Base-by-base conservation (phyloP, 2,888 invertebrate genomes). In the Melipona bicolor region DNA sequence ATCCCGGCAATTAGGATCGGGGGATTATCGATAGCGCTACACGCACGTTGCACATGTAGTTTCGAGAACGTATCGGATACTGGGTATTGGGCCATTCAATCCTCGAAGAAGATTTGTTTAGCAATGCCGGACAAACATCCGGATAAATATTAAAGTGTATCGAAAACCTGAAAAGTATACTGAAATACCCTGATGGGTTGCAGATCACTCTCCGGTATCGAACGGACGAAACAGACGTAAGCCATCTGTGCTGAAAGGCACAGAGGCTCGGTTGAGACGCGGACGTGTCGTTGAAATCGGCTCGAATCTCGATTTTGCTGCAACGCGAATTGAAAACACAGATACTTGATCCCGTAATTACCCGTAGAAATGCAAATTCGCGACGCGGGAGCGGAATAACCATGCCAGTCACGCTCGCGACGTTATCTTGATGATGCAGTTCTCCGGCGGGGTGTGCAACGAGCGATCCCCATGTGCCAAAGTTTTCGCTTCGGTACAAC, bases 401-500 rank as follows among this genome's bases (percentile, higher is more conserved):
- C 73, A 84, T 75, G 84, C 83, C 54, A 71, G 71, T 74, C 74
- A 64, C 83, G 75, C 74, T 65, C 74, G n/a, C 69, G 52, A 59
- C 79, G 70, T 79, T 69, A 69, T 83, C 69, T 70, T 59, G 69
- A 54, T 77, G 87, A 83, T 83, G 72, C 67, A 64, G 76, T 80
- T 75, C 73, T 77, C 75, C 83, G 83, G 79, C 73, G 17, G 59
- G 43, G 36, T 43, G 36, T 59, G 82, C 75, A 78, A 80, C 73
- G 49, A 64, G 73, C 73, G 77, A 68, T 64, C 62, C 2, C 21
- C 17, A 43, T 54, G 59, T 24, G 62, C 79, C 62, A 43, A 65
- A 69, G 24, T 71, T 83, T 67, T 78, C 70, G 36, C 68, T 27
- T 52, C 24, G 67, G 64, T 15, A 72, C 56, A 24, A n/a, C 9